phyloP scores from a whole-genome alignment of 2,888 invertebrate genomes.

The Trichogramma evanescens region DNA sequence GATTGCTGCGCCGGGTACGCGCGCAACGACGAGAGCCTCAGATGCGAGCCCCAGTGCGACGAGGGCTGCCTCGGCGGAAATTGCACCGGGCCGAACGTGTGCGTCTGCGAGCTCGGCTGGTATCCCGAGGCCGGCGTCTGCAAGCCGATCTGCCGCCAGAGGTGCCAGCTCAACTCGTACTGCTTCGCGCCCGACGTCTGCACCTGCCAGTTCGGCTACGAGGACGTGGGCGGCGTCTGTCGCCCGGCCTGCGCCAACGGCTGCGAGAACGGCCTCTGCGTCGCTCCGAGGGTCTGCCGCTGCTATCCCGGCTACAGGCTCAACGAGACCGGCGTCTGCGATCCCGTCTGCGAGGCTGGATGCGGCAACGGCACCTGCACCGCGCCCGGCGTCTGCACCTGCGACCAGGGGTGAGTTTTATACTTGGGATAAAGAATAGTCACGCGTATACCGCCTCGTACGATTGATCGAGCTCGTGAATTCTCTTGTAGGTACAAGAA shows the following conservation, averaged over 20 bases:
- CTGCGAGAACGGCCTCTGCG: slow-evolving; percentile 40
- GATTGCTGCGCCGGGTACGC: slow-evolving; percentile 68
- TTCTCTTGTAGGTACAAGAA: slow-evolving; percentile 33
- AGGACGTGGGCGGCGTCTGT: slow-evolving; percentile 47
- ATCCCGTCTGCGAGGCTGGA: slow-evolving; percentile 39
- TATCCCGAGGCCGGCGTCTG: slow-evolving; percentile 59
- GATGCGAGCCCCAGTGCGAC: slow-evolving; percentile 60
- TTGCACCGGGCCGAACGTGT: slow-evolving; percentile 61
- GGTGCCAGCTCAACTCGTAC: slow-evolving; percentile 52
- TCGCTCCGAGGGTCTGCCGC: slow-evolving; percentile 36
- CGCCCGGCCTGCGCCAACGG: slow-evolving; percentile 46
- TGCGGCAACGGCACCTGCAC: slow-evolving; percentile 41
- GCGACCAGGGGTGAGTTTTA: slow-evolving; percentile 34
- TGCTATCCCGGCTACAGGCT: slow-evolving; percentile 36
- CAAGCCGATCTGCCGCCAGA: slow-evolving; percentile 52
- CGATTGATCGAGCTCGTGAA: not conserved
- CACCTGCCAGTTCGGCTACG: slow-evolving; percentile 53
- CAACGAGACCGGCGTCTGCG: slow-evolving; percentile 35
- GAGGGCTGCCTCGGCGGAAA: slow-evolving; percentile 62
- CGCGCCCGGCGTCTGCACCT: slow-evolving; percentile 38
- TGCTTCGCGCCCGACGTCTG: slow-evolving; percentile 55
- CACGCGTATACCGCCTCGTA: not conserved
- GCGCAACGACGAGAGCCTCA: slow-evolving; percentile 49
- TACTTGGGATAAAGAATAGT: not conserved
- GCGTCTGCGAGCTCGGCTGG: slow-evolving; percentile 59